Base-by-base conservation (phyloP, 2,888 invertebrate species). In the Eilema depressum region DNA sequence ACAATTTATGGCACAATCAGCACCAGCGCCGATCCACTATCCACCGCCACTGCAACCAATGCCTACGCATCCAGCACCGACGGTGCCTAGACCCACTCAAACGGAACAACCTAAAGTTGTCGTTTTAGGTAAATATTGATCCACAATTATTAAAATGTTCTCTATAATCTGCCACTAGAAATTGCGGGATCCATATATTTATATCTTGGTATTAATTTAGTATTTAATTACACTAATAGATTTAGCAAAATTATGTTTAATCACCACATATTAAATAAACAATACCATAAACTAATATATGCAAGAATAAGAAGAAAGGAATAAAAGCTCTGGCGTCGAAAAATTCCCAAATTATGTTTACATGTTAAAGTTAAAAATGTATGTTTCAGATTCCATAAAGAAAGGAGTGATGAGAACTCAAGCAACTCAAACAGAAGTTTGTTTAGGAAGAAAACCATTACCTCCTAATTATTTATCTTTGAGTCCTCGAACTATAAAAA, bases 401-500 rank as follows among this genome's bases (percentile, higher is more conserved):
- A 96, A 98, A 85, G 96, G 97, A 56, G 97, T 97, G 0, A 98
- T 98, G 98, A 97, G 98, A 91, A 98, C 98, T 0, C 98, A 98
- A 93, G 98, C 98, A 23, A 99, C 98, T 7, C 98, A 99, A 93
- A 98, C 97, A 8, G 98, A 98, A 95, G 96, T 97, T 37, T 96
- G 96, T 86, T 93, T 97, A 86, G 97, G 97, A 82, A 96, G 97
- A 83, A 97, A 97, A 92, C 97, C 96, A n/a, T 89, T 96, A 66
- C 96, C 97, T n/a, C 97, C 97, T 8, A 96, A 96, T 80, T 96
- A 96, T 83, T 95, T 97, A 75, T 97, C 97, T 23, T 91, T 98
- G 30, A 98, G 98, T 91, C 98, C 98, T 11, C 94, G 98, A 75
- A 98, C 98, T 56, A 97, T 98, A 62, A 98, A 98, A 90, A 96